Base-by-base conservation (phyloP, 2,113 vertebrate species). In the human (Homo sapiens) region DNA sequence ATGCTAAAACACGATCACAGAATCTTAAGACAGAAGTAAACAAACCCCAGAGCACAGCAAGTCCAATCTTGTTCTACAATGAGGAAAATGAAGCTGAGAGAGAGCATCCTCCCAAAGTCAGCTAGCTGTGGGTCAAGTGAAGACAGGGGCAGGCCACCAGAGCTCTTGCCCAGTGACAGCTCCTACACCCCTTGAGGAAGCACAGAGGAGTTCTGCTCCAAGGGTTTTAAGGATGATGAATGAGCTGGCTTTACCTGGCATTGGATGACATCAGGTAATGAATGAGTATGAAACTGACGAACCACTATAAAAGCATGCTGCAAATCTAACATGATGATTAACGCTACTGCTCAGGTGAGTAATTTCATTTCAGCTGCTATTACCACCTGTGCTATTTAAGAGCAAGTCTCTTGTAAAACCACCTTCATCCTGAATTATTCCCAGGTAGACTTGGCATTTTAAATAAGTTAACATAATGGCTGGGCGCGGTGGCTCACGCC, bases 1-100 rank as follows among this genome's bases (percentile, higher is more conserved):
- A 93, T 64, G 85, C 88, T 94, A 83, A 83, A 93, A 64, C 38
- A 88, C 35, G 57, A 92, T 27, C 52, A 59, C 2, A 40, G 88
- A 97, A 85, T 90, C 85, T 94, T 86, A n/a, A 81, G 48, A 78
- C 35, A 79, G 38, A 92, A 94, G 96, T 40, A 96, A 96, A 93
- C 18, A 92, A 94, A 59, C 45, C 80, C 20, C 40, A 95, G 32
- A 84, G 72, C 94, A 90, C 23, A 94, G 35, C 64, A 92, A 95
- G 45, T 98, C 30, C 59, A 82, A 70, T 13, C 35, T 93, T 17
- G 1, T 38, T 70, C 81, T 55, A 90, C 50, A 57, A 93, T 50
- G n/a, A 92, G 27, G 16, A 96, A 96, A 95, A 57, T 14, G 8
- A 96, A 97, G 52, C 57, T 64, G 27, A 73, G 27, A 61, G 22